These are phyloP conservation scores for Cebus imitator DNA, from an alignment of 2,113 vertebrate genomes.

Conservation along the genomic window DNA sequence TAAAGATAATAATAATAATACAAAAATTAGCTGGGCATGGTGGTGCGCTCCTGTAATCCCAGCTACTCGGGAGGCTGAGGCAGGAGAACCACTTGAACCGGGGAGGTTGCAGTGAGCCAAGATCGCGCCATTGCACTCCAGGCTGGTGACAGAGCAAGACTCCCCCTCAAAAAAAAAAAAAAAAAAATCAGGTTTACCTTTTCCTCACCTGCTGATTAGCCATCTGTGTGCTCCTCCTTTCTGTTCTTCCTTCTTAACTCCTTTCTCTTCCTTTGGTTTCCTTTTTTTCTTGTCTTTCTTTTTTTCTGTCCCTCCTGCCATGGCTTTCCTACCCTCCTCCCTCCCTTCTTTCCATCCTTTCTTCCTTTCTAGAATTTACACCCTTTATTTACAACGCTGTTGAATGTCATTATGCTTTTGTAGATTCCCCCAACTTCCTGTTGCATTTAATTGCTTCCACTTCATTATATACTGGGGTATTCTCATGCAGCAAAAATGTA, in stretches of 20 bases:
- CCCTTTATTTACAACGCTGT: background rate
- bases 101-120: too few species aligned
- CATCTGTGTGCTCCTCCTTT: background rate
- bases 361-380: background rate
- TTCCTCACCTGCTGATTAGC: background rate
- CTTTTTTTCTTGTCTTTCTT: too few species aligned
- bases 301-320: background rate
- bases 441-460: constrained; percentile 3
- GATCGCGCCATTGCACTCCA: too few species aligned
- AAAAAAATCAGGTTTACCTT: background rate
- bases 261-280: too few species aligned
- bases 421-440: background rate
- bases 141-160: too few species aligned
- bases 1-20: too few species aligned
- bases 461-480: background rate
- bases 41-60: too few species aligned
- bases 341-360: background rate
- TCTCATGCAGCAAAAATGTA: background rate
- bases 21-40: too few species aligned
- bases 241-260: background rate
- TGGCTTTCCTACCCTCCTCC: background rate
- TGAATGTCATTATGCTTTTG: background rate
- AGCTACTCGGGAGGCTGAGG: too few species aligned
- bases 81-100: too few species aligned
- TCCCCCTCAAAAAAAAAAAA: too few species aligned